These are phyloP conservation scores for Dorcus hopei DNA, from an alignment of 2,888 invertebrate genomes.

Conservation along the genomic window DNA sequence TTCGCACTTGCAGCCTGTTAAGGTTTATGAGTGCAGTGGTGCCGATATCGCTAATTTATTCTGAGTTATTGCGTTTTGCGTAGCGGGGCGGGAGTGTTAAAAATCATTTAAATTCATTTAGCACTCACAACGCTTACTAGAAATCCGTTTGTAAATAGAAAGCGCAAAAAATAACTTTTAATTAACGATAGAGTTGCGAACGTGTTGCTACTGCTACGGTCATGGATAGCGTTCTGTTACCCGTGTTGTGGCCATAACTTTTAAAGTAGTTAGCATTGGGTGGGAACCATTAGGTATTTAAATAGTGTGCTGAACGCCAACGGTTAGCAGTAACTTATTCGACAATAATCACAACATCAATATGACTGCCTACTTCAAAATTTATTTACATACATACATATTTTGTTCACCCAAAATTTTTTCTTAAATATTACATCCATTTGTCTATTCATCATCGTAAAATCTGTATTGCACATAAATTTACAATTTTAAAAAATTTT, in stretches of 20 bases:
- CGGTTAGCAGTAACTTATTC: slow-evolving; percentile 27
- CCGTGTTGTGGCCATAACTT: slow-evolving; percentile 33
- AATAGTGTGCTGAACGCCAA: slow-evolving; percentile 37
- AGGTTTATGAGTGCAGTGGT: slow-evolving; percentile 33
- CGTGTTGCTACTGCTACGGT: neutral
- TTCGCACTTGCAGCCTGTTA: slow-evolving; percentile 35
- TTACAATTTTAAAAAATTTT: neutral
- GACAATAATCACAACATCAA: slow-evolving; percentile 10
- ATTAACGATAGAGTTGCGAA: slow-evolving; percentile 1
- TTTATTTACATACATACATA: neutral
- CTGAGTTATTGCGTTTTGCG: slow-evolving; percentile 12
- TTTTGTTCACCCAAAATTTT: neutral
- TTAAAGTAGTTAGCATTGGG: slow-evolving; percentile 38
- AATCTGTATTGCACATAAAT: neutral
- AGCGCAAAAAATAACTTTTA: neutral
- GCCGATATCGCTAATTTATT: slow-evolving; percentile 23
- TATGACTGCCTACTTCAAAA: slow-evolving; percentile 3
- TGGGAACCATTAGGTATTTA: slow-evolving; percentile 38
- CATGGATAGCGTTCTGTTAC: slow-evolving; percentile 7
- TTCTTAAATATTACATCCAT: too few relatives aligned
- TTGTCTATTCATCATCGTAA: too few relatives aligned
- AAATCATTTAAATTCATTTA: neutral
- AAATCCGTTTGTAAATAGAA: neutral
- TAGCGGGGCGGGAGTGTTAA: neutral
- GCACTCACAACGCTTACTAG: neutral